Percentiles rank a stretch among this genome's conserved stretches.
phyloP scores from a whole-genome alignment of 2,888 invertebrate species.

The Toxonevra muliebris region DNA sequence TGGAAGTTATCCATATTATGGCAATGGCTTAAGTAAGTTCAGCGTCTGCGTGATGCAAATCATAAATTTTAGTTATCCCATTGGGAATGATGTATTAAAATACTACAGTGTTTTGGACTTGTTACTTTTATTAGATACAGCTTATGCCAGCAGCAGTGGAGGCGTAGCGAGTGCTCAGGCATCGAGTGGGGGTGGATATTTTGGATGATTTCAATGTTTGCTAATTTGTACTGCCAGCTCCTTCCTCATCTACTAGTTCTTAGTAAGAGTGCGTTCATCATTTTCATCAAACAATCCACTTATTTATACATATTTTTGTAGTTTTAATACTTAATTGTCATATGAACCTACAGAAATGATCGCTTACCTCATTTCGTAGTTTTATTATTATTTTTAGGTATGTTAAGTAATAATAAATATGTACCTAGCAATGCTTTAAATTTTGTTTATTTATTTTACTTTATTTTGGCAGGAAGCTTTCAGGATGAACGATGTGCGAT shows the following conservation, averaged over 20 bases:
- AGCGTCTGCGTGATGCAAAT: neutral
- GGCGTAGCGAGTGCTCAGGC: conserved; percentile 40
- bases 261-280: conserved; percentile 10
- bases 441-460: no score
- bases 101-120: conserved; percentile 38
- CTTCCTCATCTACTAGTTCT: no score
- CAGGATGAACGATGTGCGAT: no score
- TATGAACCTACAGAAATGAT: no score
- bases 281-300: conserved; percentile 4
- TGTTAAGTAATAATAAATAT: no score
- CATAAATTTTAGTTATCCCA: neutral
- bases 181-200: conserved; percentile 38
- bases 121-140: conserved; percentile 42
- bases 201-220: conserved; percentile 30
- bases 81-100: conserved; percentile 1
- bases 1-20: conserved; percentile 36
- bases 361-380: no score
- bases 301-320: neutral
- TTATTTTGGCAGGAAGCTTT: no score
- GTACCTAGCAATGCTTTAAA: no score
- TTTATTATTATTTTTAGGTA: no score
- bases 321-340: no score
- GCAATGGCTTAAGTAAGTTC: conserved; percentile 38
- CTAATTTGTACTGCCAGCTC: no score
- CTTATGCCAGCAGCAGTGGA: conserved; percentile 41